Evolutionary conservation across 2,113 vertebrate species (phyloP).

Genomic region (Nycticryphes semicollaris): DNA sequence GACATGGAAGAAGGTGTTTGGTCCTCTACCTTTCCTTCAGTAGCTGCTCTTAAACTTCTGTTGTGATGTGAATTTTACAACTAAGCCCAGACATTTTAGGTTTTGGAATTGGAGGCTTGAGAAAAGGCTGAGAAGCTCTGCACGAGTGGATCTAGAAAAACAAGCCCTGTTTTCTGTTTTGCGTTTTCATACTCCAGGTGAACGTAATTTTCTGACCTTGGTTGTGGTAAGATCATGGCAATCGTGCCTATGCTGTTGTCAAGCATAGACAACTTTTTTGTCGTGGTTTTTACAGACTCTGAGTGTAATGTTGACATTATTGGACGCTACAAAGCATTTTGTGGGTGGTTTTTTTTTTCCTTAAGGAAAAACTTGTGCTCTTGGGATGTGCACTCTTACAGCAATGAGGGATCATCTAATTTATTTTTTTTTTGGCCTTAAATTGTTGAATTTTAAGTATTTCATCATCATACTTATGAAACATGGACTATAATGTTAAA

Average conservation of each 20-base stretch:
- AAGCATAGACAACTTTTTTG: neutral
- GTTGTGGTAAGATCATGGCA: neutral
- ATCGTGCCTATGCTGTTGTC: neutral
- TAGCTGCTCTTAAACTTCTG: neutral
- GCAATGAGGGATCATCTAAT: neutral
- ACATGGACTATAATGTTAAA: neutral
- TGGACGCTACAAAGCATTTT: neutral
- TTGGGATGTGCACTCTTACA: neutral
- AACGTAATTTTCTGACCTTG: neutral
- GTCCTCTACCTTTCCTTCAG: neutral
- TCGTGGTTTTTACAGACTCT: neutral
- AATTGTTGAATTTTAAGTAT: neutral
- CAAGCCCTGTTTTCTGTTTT: neutral
- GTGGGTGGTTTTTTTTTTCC: neutral
- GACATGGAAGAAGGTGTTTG: accelerated
- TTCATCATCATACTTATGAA: neutral
- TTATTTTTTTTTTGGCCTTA: neutral
- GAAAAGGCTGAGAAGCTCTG: neutral
- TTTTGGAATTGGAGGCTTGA: neutral
- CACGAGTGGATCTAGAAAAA: neutral
- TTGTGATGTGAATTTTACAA: neutral
- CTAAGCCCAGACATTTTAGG: neutral
- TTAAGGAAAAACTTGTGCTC: neutral
- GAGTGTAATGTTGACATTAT: neutral
- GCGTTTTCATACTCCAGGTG: neutral